Conservation (phyloP, 30 jellyfish, hydroid and myxozoan genomes). For the Sanderia malayensis region DNA sequence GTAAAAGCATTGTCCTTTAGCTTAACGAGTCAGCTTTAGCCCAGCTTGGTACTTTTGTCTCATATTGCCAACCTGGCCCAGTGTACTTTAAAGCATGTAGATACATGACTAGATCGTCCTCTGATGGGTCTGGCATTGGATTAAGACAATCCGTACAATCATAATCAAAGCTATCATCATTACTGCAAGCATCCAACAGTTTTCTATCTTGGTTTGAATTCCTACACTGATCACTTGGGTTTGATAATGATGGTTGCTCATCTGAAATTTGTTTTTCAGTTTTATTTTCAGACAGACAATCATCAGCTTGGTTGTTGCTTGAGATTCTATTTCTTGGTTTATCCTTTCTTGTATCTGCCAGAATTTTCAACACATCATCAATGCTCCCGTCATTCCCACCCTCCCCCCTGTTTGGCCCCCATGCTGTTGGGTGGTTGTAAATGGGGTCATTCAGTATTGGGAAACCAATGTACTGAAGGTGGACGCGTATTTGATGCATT, state of each 20-base stretch:
- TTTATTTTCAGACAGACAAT: too few species aligned
- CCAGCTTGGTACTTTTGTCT: conserved; percentile 74
- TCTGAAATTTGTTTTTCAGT: too few species aligned
- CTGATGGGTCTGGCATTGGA: conserved; percentile 70
- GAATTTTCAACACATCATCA: conserved; percentile 46
- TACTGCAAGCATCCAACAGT: too few species aligned
- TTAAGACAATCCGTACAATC: conserved; percentile 81
- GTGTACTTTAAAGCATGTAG: conserved; percentile 79
- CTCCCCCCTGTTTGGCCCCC: conserved; percentile 82
- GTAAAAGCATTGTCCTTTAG: too few species aligned
- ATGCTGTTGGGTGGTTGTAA: conserved; percentile 91
- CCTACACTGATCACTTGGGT: too few species aligned
- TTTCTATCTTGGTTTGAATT: too few species aligned
- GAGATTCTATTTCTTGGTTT: too few species aligned
- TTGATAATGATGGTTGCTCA: too few species aligned
- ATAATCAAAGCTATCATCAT: conserved; percentile 51
- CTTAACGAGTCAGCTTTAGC: too few species aligned
- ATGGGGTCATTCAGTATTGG: conserved; percentile 96
- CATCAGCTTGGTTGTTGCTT: too few species aligned
- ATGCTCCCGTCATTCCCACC: conserved; percentile 63
- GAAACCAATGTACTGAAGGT: conserved; percentile 90
- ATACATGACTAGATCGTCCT: conserved; percentile 77
- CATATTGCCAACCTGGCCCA: conserved; percentile 86
- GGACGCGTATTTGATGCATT: conserved; percentile 99
- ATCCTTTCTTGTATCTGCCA: conserved; percentile 64